A percentile compares a stretch with the other conserved stretches of the same genome.
These are phyloP conservation scores for Daubentonia madagascariensis DNA, from an alignment of 2,113 vertebrate species.

Conservation along the genomic window DNA sequence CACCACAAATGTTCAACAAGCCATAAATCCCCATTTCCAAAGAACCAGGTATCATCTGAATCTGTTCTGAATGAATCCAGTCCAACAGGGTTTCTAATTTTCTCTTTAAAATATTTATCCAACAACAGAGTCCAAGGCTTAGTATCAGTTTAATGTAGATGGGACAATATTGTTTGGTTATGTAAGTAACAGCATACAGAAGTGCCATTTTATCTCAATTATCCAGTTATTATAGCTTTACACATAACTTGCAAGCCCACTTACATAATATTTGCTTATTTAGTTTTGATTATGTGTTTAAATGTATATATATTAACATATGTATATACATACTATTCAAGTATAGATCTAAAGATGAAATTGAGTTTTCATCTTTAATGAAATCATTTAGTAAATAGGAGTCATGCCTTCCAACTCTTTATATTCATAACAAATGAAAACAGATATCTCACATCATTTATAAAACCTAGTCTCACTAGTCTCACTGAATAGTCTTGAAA, in stretches of 20 bases:
- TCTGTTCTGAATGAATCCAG: conserved; percentile 6
- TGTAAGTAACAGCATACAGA: neutral
- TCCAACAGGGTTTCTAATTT: neutral
- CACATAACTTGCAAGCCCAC: neutral
- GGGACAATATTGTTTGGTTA: neutral
- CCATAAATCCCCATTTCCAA: conserved; percentile 60
- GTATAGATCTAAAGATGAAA: neutral
- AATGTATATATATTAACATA: no score
- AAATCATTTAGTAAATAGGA: neutral
- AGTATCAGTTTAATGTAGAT: neutral
- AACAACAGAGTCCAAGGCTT: neutral
- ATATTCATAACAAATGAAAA: neutral
- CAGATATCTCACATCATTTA: neutral
- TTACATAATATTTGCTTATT: neutral
- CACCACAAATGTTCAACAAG: conserved; percentile 17
- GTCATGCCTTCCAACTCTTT: neutral
- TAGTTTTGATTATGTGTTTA: neutral
- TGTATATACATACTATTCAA: neutral
- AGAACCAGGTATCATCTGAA: conserved; percentile 2
- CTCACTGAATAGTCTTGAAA: neutral
- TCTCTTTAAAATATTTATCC: conserved; percentile 13
- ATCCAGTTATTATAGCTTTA: neutral
- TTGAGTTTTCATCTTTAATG: neutral
- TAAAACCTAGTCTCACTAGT: neutral
- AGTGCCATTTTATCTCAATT: neutral